Percentiles rank a stretch among this genome's conserved stretches.
Conservation (phyloP, 2,888 invertebrate genomes). For the Ypsolopha sequella region DNA sequence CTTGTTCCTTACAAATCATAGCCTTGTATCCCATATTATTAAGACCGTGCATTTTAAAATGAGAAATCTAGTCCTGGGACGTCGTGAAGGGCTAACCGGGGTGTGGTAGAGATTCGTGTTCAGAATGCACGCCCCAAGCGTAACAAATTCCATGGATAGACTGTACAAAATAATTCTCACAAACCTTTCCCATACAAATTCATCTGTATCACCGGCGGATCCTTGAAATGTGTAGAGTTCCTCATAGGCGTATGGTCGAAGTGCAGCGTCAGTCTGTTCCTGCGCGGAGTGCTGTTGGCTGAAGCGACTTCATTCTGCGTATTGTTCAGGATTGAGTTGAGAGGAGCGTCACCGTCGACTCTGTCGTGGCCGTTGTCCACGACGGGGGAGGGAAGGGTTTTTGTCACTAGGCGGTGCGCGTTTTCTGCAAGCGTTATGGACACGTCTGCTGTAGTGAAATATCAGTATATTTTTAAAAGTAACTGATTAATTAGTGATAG, state of each 20-base stretch:
- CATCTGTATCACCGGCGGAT: conserved; percentile 65
- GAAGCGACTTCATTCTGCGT: conserved; percentile 38
- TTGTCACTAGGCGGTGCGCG: conserved; percentile 76
- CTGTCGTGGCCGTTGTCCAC: conserved; percentile 49
- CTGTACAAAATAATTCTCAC: conserved; percentile 9
- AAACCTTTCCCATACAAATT: conserved; percentile 54
- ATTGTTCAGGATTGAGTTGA: conserved; percentile 20
- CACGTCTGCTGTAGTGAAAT: no score
- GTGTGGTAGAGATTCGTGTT: no score
- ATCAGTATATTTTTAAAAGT: no score
- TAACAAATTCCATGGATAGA: no score
- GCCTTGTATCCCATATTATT: no score
- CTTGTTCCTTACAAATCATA: no score
- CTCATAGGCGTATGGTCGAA: conserved; percentile 78
- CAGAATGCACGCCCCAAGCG: no score
- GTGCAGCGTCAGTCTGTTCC: conserved; percentile 78
- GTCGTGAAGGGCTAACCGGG: no score
- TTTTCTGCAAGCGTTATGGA: no score
- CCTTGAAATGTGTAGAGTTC: conserved; percentile 81
- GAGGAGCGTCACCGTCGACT: conserved; percentile 38
- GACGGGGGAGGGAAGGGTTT: conserved; percentile 41
- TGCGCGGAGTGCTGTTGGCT: conserved; percentile 64
- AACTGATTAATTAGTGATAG: no score
- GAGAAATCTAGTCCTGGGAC: no score
- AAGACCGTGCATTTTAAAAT: no score